Evolutionary conservation across 92 coral and sea anemone species (phyloP), one percentile per base, ranked within the genome.

Genomic region (Bergia sp.): DNA sequence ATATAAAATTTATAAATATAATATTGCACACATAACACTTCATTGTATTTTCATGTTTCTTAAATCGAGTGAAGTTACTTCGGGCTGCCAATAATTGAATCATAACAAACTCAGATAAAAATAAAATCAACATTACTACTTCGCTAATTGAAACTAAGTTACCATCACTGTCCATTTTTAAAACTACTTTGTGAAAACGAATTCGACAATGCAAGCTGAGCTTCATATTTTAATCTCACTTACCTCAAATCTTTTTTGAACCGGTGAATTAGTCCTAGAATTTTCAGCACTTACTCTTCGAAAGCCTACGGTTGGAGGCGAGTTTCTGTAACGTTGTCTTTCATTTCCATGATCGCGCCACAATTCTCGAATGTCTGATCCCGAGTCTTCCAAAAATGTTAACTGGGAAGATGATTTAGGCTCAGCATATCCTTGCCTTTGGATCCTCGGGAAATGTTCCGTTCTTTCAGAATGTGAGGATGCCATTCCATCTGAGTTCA

Each of bases 201-300:
- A 36, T 10, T 88, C 58, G 37, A 65, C 61, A 38, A 29, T 40
- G 3, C 18, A 42, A 41, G n/a, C n/a, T 50, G 47, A 47, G 16
- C 7, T 38, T 5, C 23, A 37, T 49, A 2, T 12, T 45, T 42
- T 21, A 40, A 29, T 29, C 15, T 73, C 4, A n/a, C 92, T 67
- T 84, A 97, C 99, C 98, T 97, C 99, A 86, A 89, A 90, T 87
- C 98, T 85, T 86, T 96, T 90, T 66, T 93, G 96, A 15, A 91
- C 93, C 29, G 96, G 96, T 0, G 99, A 97, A 91, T 90, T 96
- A 64, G 95, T 93, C 81, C 96, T 91, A 0, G 99, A 97, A 73
- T 88, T 96, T 38, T 96, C 98, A 88, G 98, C 93, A 21, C 94
- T 89, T 73, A 96, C 74, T 89, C 94, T 89, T 40, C 98, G 91